Percentiles rank a stretch among this genome's conserved stretches.
phyloP scores from a whole-genome alignment of 2,888 invertebrate species.

The Euzophera pinguis region DNA sequence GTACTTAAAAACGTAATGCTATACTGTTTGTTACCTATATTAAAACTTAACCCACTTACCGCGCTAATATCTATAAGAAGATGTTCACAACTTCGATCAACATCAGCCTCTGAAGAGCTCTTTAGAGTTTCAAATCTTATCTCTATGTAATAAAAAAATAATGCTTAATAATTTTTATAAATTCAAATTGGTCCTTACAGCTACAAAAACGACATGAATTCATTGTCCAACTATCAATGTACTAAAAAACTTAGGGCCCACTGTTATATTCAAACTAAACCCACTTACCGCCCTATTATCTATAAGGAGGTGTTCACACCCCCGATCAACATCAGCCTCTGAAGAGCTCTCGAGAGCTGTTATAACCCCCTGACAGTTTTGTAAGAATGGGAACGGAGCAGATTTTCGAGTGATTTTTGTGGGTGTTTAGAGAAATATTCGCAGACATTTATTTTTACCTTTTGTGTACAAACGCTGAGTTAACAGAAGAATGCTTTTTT shows the following conservation, averaged over 20 bases:
- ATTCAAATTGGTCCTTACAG: too few species aligned
- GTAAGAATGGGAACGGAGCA: constrained; percentile 31
- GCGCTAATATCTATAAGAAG: constrained; percentile 37
- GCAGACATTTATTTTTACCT: not conserved
- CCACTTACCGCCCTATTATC: constrained; percentile 35
- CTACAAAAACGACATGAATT: too few species aligned
- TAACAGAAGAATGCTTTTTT: too few species aligned
- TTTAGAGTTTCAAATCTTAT: too few species aligned
- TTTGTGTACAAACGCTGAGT: too few species aligned
- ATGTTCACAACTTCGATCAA: constrained; percentile 45
- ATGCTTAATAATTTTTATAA: too few species aligned
- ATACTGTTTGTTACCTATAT: too few species aligned
- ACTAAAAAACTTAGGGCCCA: constrained; percentile 19
- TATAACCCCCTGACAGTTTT: constrained; percentile 29
- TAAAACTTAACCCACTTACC: constrained; percentile 30
- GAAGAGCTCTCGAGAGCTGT: constrained; percentile 45
- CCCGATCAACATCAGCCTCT: constrained; percentile 45
- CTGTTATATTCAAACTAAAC: constrained; percentile 32
- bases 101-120: constrained; percentile 42
- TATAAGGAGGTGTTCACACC: constrained; percentile 39
- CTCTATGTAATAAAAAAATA: too few species aligned
- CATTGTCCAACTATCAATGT: not conserved
- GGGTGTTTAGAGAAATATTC: constrained; percentile 11
- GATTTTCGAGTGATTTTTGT: constrained; percentile 41
- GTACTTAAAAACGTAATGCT: too few species aligned